Base-by-base conservation (phyloP, 2,113 vertebrate genomes). In the Ceratotherium simum region DNA sequence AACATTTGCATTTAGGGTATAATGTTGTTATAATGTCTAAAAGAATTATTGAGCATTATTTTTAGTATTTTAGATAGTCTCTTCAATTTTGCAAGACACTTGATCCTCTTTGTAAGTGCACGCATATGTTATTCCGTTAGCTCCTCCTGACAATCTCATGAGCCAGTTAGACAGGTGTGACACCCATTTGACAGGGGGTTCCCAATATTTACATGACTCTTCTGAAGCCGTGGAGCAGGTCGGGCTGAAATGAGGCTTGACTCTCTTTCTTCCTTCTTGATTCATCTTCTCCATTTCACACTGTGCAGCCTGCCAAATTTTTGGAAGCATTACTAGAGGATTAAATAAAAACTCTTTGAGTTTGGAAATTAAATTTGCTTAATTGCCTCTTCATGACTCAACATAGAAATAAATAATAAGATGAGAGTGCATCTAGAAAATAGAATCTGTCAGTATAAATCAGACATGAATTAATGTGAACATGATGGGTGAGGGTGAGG, bases 351-450 rank as follows among this genome's bases (percentile, higher is more conserved):
- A 65, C 81, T n/a, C 31, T 91, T 82, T 96, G 84, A 60, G 54
- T 11, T 42, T 85, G 70, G 33, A 94, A 97, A 79, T 20, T 12
- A 69, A 60, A 31, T 46, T 79, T 42, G n/a, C 36, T 96, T 81
- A 87, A 62, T 91, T 98, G 73, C 81, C 39, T 20, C 97, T 95
- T 97, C 82, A 86, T 64, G 48, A 84, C 33, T 62, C 64, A 91
- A 70, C 90, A 70, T 82, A 14, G 21, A 97, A 95, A 94, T 51
- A 33, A 95, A 93, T 94, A 89, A 16, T 39, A 67, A 72, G 33
- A 36, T 70, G 29, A 75, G 89, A 8, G 3, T 78, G 46, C 23
- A 42, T 42, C 88, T 69, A 60, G 95, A 97, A 97, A 95, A 4
- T 1, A 64, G 81, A n/a, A 8, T 7, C n/a, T 9, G 2, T 33